phyloP scores from a whole-genome alignment of 1,140 invertebrate species.

The Camponotus vicinus region DNA sequence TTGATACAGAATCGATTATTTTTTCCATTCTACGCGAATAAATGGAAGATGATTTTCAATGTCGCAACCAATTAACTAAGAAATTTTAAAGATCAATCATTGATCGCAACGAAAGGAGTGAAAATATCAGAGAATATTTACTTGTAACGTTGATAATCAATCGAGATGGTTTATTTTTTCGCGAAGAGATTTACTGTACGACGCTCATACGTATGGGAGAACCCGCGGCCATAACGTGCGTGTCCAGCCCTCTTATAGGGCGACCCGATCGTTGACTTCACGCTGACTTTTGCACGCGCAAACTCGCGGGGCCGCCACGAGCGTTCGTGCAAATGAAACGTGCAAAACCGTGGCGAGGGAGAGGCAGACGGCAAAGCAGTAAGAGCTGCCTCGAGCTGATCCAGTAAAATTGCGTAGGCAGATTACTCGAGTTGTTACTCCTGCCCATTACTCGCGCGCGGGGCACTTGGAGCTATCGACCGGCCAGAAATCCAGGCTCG shows the following conservation, averaged over 20 bases:
- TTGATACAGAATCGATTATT: background rate
- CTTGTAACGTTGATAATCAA: background rate
- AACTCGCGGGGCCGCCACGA: constrained; percentile 68
- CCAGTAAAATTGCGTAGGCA: constrained; percentile 75
- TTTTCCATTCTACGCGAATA: background rate
- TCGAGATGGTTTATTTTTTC: constrained; percentile 7
- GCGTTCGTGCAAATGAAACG: constrained; percentile 78
- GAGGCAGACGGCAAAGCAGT: constrained; percentile 28
- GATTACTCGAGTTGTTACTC: constrained; percentile 73
- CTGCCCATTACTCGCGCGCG: constrained; percentile 65
- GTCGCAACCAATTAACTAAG: background rate
- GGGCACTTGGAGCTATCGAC: constrained; percentile 62
- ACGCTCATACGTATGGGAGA: constrained; percentile 68
- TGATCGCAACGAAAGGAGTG: background rate
- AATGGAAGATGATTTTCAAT: background rate
- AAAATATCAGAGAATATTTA: background rate
- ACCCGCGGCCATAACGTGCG: constrained; percentile 81
- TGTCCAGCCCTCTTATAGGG: constrained; percentile 75
- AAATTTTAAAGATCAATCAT: background rate
- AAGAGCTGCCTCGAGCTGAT: constrained; percentile 70
- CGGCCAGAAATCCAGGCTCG: constrained; percentile 59
- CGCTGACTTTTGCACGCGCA: constrained; percentile 83
- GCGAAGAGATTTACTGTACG: constrained; percentile 46
- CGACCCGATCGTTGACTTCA: constrained; percentile 84
- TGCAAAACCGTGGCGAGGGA: constrained; percentile 41